Percentiles rank a stretch among this genome's conserved stretches.
phyloP scores from a whole-genome alignment of 1,140 invertebrate genomes.

The Periplaneta americana region DNA sequence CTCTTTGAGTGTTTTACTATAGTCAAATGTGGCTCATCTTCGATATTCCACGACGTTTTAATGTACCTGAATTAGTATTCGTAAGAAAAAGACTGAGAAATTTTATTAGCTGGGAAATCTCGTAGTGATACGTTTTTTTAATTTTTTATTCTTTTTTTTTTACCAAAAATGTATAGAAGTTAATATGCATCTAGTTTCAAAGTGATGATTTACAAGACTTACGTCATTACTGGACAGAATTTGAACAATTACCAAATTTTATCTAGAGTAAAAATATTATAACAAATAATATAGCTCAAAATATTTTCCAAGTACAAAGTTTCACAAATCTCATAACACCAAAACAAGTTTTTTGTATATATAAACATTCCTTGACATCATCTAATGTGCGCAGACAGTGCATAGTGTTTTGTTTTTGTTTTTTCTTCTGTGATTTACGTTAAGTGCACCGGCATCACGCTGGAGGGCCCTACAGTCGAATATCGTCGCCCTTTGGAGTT shows the following conservation, averaged over 20 bases:
- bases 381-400: neutral
- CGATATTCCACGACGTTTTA: neutral
- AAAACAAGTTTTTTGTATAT: too few species aligned
- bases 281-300: too few species aligned
- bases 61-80: neutral
- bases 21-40: neutral
- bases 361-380: neutral
- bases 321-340: too few species aligned
- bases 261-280: too few species aligned
- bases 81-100: neutral
- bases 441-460: constrained; percentile 7
- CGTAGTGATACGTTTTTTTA: neutral
- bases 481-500: constrained; percentile 21
- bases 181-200: too few species aligned
- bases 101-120: neutral
- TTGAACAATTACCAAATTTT: too few species aligned
- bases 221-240: too few species aligned
- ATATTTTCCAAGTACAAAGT: too few species aligned
- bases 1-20: neutral
- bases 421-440: too few species aligned
- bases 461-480: constrained; percentile 17
- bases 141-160: too few species aligned
- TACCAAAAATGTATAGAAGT: neutral
- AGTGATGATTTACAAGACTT: too few species aligned
- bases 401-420: constrained; percentile 5